phyloP scores from a whole-genome alignment of 2,113 vertebrate genomes.

The Gallinago media region DNA sequence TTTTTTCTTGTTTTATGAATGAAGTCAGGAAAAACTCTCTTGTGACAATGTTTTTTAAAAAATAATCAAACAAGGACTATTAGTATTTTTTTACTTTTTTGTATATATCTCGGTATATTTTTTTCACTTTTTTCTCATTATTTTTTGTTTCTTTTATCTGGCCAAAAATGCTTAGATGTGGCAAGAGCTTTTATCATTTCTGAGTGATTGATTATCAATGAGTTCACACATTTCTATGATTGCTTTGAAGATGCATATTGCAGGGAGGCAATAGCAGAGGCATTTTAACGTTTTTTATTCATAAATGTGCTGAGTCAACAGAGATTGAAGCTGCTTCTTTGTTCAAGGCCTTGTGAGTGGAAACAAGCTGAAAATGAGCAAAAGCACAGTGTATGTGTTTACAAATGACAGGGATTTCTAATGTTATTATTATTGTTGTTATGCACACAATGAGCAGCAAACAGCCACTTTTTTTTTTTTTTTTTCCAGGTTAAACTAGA shows the following conservation, averaged over 20 bases:
- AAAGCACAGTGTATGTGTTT: constrained; percentile 81
- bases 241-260: constrained; percentile 50
- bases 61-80: constrained; percentile 67
- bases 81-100: constrained; percentile 82
- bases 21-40: constrained; percentile 73
- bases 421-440: constrained; percentile 4
- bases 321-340: constrained; percentile 56
- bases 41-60: constrained; percentile 69
- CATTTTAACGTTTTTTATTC: constrained; percentile 44
- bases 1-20: constrained; percentile 65
- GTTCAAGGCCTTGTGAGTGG: constrained; percentile 59
- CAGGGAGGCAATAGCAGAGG: constrained; percentile 61
- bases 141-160: constrained; percentile 77
- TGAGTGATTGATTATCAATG: constrained; percentile 58
- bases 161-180: constrained; percentile 68
- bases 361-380: constrained; percentile 69
- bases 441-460: constrained; percentile 22
- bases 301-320: constrained; percentile 48
- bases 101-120: constrained; percentile 77
- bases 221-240: constrained; percentile 74
- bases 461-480: background rate
- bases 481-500: constrained; percentile 19
- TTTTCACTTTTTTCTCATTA: constrained; percentile 60
- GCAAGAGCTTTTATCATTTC: constrained; percentile 61
- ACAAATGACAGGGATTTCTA: constrained; percentile 67